phyloP scores from a whole-genome alignment of 2,113 vertebrate genomes.

The Nipponia nippon region DNA sequence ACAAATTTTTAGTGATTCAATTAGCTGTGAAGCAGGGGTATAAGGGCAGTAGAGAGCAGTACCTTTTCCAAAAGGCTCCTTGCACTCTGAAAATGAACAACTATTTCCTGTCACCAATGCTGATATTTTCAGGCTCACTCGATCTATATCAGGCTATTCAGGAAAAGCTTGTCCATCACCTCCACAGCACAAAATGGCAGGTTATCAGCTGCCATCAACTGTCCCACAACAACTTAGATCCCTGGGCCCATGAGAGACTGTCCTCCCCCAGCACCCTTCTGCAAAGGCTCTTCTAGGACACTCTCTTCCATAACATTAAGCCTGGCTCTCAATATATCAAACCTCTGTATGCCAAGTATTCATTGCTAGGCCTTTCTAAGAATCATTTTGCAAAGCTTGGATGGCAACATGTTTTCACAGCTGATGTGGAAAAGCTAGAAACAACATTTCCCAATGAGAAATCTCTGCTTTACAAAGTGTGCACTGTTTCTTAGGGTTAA shows the following conservation, averaged over 20 bases:
- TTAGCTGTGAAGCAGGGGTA: neutral
- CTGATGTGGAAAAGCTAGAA: slow-evolving; percentile 44
- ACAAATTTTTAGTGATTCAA: neutral
- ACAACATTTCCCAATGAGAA: slow-evolving; percentile 14
- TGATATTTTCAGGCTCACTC: neutral
- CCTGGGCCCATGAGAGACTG: neutral
- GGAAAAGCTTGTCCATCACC: neutral
- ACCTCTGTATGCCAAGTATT: slow-evolving; percentile 11
- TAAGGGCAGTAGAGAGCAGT: neutral
- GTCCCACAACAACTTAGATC: neutral
- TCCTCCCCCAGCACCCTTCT: neutral
- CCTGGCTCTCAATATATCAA: neutral
- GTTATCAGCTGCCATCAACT: neutral
- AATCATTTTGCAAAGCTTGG: slow-evolving; percentile 40
- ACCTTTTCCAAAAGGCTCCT: neutral
- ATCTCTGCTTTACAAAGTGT: slow-evolving; percentile 22
- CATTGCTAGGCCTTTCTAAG: slow-evolving; percentile 24
- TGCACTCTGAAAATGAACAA: neutral
- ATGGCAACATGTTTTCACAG: slow-evolving; percentile 49
- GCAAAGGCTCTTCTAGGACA: slow-evolving; percentile 8
- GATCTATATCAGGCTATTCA: neutral
- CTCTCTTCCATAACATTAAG: neutral
- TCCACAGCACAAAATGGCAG: neutral
- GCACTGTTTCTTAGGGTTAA: slow-evolving; percentile 26
- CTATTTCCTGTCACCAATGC: neutral